Base-by-base conservation (phyloP, 2,797 vertebrate genomes). In the Paratrypauchen microcephalus region DNA sequence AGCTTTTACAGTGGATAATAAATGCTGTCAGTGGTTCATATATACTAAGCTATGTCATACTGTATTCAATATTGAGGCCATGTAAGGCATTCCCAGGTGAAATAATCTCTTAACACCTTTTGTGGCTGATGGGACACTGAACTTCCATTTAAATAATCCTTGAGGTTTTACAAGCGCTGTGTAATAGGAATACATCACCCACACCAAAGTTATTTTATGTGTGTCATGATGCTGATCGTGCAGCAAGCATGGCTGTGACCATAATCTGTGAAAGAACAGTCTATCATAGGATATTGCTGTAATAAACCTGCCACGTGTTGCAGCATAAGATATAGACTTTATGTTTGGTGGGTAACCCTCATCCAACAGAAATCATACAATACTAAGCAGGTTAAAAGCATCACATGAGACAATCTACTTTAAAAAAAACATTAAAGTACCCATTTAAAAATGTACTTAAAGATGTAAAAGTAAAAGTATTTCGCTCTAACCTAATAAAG, bases 221-320 rank as follows among this genome's bases (percentile, higher is more conserved):
- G 2, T 24, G 15, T 13, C 18, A 13, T 57, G 24, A 41, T 45
- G 39, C 28, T 12, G 48, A 56, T 32, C 32, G 2, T 61, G 28
- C 32, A 65, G 13, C 16, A 54, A 26, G 32, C 45, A 45, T 18
- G 18, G 24, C 36, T 47, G 15, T 41, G 64, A 7, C 15, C 23
- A 24, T 69, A 36, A 56, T 60, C 45, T 26, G 13, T 23, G 57
- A n/a, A 60, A 26, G 60, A 65, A 54, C 57, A 15, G 45, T 32
- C 57, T 23, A 57, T 76, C 71, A 64, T 56, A 2, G 28, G 26
- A 64, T 77, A 66, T 59, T 71, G 73, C 39, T 24, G 58, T 30
- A 32, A 74, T 67, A 56, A 71, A 76, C 63, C 71, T 48, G 73
- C 73, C 64, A 60, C 65, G 30, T 23, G 60, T 63, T 59, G 58